Percentiles rank a stretch among this genome's conserved stretches.
phyloP scores from a whole-genome alignment of 2,797 vertebrate species.

The Acanthurus leucopareius region DNA sequence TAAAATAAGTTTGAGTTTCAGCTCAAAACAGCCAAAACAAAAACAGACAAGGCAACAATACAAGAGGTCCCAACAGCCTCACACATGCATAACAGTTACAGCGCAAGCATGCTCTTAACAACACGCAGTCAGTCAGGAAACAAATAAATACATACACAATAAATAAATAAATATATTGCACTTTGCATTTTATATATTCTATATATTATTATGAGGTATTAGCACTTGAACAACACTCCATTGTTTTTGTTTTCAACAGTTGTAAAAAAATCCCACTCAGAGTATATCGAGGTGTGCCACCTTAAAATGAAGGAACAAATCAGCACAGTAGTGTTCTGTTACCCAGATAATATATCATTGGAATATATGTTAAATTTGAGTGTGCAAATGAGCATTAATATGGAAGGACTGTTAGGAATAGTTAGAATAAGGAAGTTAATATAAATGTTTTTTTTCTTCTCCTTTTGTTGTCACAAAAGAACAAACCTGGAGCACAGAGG shows the following conservation, averaged over 20 bases:
- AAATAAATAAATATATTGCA: conserved; percentile 31
- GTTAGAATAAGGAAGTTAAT: neutral
- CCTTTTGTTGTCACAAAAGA: conserved; percentile 12
- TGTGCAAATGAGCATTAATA: conserved; percentile 22
- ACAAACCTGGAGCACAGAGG: conserved; percentile 19
- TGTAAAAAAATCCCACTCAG: neutral
- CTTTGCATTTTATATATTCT: conserved; percentile 27
- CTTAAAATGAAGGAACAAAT: neutral
- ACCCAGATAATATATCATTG: conserved; percentile 15
- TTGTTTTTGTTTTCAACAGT: neutral
- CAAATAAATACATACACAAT: conserved; percentile 18
- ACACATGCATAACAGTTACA: conserved; percentile 31
- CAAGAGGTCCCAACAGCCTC: conserved; percentile 1
- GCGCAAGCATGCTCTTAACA: neutral
- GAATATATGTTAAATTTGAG: conserved; percentile 15
- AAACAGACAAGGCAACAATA: neutral
- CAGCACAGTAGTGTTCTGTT: neutral
- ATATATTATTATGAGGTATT: conserved; percentile 38
- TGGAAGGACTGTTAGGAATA: neutral
- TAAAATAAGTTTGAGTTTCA: neutral
- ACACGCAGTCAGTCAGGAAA: conserved; percentile 7
- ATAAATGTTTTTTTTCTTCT: neutral
- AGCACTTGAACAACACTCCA: neutral
- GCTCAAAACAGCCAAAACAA: conserved; percentile 2
- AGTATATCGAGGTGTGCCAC: neutral